A percentile compares a stretch with the other conserved stretches of the same genome.
phyloP scores from a whole-genome alignment of 2,888 invertebrate species.

The Drosophila lacicola region DNA sequence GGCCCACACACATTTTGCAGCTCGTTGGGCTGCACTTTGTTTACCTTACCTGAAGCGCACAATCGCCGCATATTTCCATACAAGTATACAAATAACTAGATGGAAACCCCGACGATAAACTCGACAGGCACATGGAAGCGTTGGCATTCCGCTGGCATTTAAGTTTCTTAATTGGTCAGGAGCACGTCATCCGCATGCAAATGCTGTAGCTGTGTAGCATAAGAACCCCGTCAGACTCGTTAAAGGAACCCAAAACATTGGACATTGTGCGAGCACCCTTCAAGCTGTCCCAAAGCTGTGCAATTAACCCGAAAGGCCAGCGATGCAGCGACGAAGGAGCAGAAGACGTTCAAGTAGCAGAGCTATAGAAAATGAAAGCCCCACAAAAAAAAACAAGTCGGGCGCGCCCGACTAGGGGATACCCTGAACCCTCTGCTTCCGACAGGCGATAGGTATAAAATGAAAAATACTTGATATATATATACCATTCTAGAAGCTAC shows the following conservation, averaged over 20 bases:
- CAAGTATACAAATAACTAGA: slow-evolving; percentile 7
- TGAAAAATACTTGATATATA: too few species aligned
- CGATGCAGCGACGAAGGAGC: not conserved
- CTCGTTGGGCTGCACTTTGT: slow-evolving; percentile 55
- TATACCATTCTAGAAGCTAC: too few species aligned
- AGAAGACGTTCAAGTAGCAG: not conserved
- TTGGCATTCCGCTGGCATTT: slow-evolving; percentile 54
- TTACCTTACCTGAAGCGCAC: slow-evolving; percentile 48
- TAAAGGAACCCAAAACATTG: slow-evolving; percentile 30
- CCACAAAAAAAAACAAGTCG: not conserved
- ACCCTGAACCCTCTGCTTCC: too few species aligned
- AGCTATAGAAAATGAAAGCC: not conserved
- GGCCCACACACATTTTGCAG: slow-evolving; percentile 60
- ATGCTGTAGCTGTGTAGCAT: slow-evolving; percentile 42
- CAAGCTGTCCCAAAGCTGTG: slow-evolving; percentile 35
- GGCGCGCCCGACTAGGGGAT: too few species aligned
- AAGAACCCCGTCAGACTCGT: slow-evolving; percentile 16
- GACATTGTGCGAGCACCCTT: slow-evolving; percentile 25
- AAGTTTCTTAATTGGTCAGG: slow-evolving; percentile 65
- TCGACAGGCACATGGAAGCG: slow-evolving; percentile 33
- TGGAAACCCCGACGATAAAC: slow-evolving; percentile 7
- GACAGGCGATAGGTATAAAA: too few species aligned
- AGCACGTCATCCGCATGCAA: slow-evolving; percentile 69
- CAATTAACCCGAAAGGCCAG: slow-evolving; percentile 45
- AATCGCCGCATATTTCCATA: slow-evolving; percentile 45